Conservation (phyloP, 2,888 invertebrate species). For the Pseudeuparius sepicola region DNA sequence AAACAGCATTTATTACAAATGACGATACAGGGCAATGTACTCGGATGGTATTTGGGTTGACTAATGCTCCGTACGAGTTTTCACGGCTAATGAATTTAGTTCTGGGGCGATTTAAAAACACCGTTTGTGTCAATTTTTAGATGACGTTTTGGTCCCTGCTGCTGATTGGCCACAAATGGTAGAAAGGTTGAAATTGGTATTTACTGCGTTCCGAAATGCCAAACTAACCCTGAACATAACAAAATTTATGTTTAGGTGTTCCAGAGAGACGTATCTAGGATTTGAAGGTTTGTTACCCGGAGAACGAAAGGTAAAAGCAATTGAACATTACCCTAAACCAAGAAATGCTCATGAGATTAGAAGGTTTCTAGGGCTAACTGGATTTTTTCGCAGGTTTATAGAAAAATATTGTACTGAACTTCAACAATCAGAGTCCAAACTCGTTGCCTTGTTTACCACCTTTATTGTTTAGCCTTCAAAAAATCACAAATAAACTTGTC, state of each 20-base stretch:
- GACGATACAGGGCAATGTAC: too few relatives aligned
- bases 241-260: constrained; percentile 2
- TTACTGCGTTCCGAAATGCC: constrained; percentile 19
- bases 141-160: constrained; percentile 19
- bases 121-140: too few relatives aligned
- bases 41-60: background rate
- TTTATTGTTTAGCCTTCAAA: too few relatives aligned
- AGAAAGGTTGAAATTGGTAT: constrained; percentile 22
- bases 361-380: too few relatives aligned
- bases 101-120: too few relatives aligned
- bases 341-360: constrained; percentile 16
- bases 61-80: background rate
- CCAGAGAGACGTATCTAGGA: background rate
- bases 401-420: too few relatives aligned
- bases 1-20: constrained; percentile 1
- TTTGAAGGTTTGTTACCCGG: constrained; percentile 19
- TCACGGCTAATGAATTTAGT: background rate
- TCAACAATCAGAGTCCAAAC: too few relatives aligned
- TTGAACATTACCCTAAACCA: constrained; percentile 17
- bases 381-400: constrained; percentile 21
- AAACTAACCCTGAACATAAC: background rate
- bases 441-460: too few relatives aligned
- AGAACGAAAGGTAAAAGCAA: constrained; percentile 1
- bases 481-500: too few relatives aligned
- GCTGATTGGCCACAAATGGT: constrained; percentile 20